phyloP scores from a whole-genome alignment of 2,113 vertebrate species.

The Tetrao urogallus region DNA sequence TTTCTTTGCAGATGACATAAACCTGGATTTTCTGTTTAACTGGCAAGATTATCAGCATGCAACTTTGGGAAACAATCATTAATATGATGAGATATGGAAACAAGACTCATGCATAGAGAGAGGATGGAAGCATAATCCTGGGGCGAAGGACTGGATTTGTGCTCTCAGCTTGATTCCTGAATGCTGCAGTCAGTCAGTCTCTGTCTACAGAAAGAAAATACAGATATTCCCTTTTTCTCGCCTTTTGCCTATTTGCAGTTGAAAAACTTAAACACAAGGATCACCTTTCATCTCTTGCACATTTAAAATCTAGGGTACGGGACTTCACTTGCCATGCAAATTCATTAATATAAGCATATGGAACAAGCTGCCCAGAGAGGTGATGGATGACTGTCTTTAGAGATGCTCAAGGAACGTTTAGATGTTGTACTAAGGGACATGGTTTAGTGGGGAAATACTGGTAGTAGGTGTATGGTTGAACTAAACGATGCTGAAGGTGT shows the following conservation, averaged over 20 bases:
- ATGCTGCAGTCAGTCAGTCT: neutral
- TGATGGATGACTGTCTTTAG: no score
- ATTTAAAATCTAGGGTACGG: neutral
- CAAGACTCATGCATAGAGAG: neutral
- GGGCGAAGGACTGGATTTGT: neutral
- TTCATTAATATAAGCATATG: neutral
- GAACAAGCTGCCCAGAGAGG: no score
- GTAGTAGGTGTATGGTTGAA: no score
- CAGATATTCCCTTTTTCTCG: neutral
- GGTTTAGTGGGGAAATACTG: no score
- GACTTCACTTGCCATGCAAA: neutral
- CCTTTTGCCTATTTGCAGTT: neutral
- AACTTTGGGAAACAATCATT: constrained; percentile 1
- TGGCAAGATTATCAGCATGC: constrained; percentile 40
- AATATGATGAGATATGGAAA: constrained; percentile 37
- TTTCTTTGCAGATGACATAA: constrained; percentile 44
- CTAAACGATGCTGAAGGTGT: no score
- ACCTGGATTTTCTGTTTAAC: constrained; percentile 38
- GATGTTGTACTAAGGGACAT: no score
- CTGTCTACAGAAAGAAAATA: neutral
- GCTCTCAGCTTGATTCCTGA: neutral
- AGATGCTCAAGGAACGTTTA: no score
- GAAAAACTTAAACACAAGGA: neutral
- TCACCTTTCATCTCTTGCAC: neutral
- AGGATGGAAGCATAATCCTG: neutral